Evolutionary conservation across 2,113 vertebrate species (phyloP).

Genomic region (Columbina picui): DNA sequence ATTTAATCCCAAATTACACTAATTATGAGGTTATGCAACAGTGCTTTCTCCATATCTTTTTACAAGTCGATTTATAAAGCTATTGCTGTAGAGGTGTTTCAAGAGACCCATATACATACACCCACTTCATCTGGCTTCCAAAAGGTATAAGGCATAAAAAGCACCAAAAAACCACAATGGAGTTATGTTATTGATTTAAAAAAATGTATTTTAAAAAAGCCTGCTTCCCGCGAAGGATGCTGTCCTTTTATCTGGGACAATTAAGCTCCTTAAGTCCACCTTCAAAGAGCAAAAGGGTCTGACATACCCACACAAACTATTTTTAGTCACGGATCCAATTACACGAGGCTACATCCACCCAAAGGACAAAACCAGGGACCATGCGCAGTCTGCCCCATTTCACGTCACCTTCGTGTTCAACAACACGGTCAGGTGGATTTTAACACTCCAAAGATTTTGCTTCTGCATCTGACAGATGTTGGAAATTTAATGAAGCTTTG

Average conservation of each 20-base stretch:
- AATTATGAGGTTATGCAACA: background rate
- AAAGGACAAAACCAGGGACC: background rate
- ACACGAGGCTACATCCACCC: background rate
- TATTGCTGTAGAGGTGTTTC: background rate
- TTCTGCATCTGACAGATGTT: background rate
- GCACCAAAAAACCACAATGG: background rate
- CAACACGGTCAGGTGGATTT: background rate
- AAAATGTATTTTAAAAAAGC: background rate
- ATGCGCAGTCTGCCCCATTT: background rate
- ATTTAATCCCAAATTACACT: background rate
- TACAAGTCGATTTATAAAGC: background rate
- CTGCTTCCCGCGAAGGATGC: background rate
- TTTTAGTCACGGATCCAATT: slow-evolving; percentile 11
- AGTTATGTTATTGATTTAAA: background rate
- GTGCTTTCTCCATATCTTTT: background rate
- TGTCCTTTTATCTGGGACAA: background rate
- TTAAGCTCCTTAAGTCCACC: background rate
- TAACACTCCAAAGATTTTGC: background rate
- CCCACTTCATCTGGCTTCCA: background rate
- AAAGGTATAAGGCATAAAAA: background rate
- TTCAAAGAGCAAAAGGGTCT: background rate
- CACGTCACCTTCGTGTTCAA: background rate
- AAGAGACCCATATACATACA: background rate
- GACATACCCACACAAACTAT: slow-evolving; percentile 8
- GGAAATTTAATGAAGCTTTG: background rate